Evolutionary conservation across 2,888 invertebrate genomes (phyloP), one percentile per base, ranked within the genome.

Genomic region (Zonitis immaculata): DNA sequence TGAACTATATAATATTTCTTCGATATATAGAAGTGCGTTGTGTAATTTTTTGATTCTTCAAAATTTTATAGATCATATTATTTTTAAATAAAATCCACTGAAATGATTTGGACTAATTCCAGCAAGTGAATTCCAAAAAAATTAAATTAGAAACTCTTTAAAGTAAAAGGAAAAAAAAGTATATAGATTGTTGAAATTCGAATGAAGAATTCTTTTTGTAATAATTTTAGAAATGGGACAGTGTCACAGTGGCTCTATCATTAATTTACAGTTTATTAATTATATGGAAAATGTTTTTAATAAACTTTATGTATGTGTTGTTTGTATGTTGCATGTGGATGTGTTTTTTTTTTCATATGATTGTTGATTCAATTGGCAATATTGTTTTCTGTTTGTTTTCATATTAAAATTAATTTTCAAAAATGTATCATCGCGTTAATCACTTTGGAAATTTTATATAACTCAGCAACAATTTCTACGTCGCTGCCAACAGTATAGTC

Each of bases 381-480:
- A 22, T 22, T 5, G 22, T 3, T 27, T 44, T 26, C 3, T 27
- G 25, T 9, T 11, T 44, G 4, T 14, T 28, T 16, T 20, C 4
- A 18, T 18, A 26, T 43, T n/a, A 11, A 14, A 44, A 28, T 12
- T 26, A 26, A 44, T 44, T 44, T 35, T 18, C 16, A 9, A 35
- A 35, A 35, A 35, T 35, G 18, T 35, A 9, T 35, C 35, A 52
- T 54, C 55, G 18, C 42, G 12, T 48, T 54, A 56, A 52, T 58
- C 58, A 63, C 59, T 55, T 54, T 35, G 50, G 46, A 11, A 27
- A 59, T 54, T 61, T 61, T 62, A 63, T 58, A 60, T 61, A 62
- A 64, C 61, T 54, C 57, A 56, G 64, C 61, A 62, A 62, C 63
- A 47, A n/a, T 43, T 51, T 42, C 51, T 45, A 42, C 43, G 32